phyloP scores from a whole-genome alignment of 2,797 vertebrate genomes.

The Scolopax bukidnonensis region DNA sequence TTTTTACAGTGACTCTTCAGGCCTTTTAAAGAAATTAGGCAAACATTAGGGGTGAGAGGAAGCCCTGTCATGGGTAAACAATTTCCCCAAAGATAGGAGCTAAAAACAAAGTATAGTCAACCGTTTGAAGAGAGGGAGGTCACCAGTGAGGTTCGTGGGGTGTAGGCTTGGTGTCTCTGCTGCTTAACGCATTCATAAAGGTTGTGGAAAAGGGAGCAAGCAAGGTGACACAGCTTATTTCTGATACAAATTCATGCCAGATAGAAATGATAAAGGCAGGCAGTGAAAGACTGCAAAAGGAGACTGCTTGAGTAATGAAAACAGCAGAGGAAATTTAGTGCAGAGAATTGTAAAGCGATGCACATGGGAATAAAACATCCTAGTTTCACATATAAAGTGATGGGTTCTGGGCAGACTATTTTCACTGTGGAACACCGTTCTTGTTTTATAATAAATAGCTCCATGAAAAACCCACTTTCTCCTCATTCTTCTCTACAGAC shows the following conservation, averaged over 20 bases:
- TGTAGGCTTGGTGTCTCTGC: neutral
- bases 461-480: neutral
- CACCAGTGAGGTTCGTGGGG: neutral
- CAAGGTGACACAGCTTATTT: neutral
- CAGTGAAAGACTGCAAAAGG: neutral
- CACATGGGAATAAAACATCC: rapidly evolving
- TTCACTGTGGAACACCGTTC: neutral
- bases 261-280: neutral
- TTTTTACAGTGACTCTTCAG: neutral
- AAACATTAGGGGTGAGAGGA: neutral
- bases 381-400: neutral
- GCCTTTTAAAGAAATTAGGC: neutral
- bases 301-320: neutral
- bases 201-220: neutral
- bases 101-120: neutral
- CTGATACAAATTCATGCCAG: neutral
- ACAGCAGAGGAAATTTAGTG: neutral
- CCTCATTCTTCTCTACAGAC: neutral
- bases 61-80: neutral
- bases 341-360: neutral
- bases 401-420: neutral
- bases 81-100: neutral
- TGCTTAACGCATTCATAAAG: neutral
- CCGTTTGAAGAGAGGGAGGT: neutral
- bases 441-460: neutral